Evolutionary conservation across 2,888 invertebrate genomes (phyloP).

Genomic region (Conchocele bisecta): DNA sequence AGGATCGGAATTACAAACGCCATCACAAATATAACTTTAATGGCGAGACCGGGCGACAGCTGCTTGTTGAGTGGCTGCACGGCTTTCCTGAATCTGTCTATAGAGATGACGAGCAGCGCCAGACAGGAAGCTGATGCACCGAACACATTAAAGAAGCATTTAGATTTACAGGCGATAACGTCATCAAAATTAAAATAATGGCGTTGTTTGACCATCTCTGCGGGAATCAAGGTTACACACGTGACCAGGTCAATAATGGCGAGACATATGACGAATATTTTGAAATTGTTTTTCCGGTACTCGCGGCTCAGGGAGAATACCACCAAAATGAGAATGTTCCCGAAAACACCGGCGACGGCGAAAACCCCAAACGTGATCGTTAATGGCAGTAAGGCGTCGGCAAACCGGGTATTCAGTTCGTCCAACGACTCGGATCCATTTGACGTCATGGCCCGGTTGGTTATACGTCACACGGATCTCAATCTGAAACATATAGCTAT

Average conservation of each 20-base stretch:
- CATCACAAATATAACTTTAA: constrained; percentile 32
- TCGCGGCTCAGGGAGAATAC: constrained; percentile 49
- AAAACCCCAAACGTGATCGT: constrained; percentile 47
- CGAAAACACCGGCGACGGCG: constrained; percentile 38
- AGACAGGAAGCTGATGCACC: constrained; percentile 45
- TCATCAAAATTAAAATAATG: constrained; percentile 48
- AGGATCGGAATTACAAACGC: constrained; percentile 32
- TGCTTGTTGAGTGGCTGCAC: constrained; percentile 50
- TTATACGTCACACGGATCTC: no score
- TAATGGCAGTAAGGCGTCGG: constrained; percentile 38
- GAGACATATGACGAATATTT: constrained; percentile 49
- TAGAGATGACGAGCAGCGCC: constrained; percentile 45
- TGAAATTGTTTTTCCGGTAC: constrained; percentile 51
- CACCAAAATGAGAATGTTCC: constrained; percentile 42
- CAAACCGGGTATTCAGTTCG: constrained; percentile 40
- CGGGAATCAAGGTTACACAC: constrained; percentile 47
- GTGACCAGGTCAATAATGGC: constrained; percentile 51
- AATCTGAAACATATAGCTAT: no score
- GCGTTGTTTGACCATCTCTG: constrained; percentile 51
- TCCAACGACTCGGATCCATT: constrained; percentile 36
- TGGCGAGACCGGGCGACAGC: constrained; percentile 31
- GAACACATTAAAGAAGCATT: constrained; percentile 55
- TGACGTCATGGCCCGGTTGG: neutral
- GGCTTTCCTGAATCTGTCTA: constrained; percentile 50
- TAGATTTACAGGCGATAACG: constrained; percentile 36